Evolutionary conservation across 2,888 invertebrate genomes (phyloP).

Genomic region (Gerris lacustris): DNA sequence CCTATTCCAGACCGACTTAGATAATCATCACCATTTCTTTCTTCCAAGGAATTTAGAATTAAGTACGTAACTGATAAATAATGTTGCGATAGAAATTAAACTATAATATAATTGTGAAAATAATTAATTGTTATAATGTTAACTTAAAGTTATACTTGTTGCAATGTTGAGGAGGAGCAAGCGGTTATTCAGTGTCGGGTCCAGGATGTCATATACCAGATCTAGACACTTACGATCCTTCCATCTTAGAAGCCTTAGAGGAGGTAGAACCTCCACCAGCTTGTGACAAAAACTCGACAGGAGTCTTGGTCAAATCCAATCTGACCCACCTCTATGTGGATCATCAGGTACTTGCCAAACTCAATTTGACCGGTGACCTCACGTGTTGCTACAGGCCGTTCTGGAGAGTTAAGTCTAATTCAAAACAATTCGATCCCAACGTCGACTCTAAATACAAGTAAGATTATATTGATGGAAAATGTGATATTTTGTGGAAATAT

Average conservation of each 20-base stretch:
- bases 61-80: background rate
- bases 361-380: conserved; percentile 41
- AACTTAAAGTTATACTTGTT: background rate
- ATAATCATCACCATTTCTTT: background rate
- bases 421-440: conserved; percentile 9
- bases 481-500: no score
- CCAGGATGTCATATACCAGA: conserved; percentile 55
- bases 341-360: conserved; percentile 39
- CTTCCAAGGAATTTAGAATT: background rate
- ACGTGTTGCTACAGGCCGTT: conserved; percentile 52
- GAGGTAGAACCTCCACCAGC: conserved; percentile 34
- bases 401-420: conserved; percentile 41
- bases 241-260: conserved; percentile 43
- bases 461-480: background rate
- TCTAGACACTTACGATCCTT: conserved; percentile 48
- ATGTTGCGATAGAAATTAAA: background rate
- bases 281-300: conserved; percentile 4
- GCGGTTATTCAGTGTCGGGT: background rate
- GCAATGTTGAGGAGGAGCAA: background rate
- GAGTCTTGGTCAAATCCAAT: conserved; percentile 45
- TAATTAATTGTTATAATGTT: background rate
- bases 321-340: conserved; percentile 47
- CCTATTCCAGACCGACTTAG: background rate
- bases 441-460: conserved; percentile 22
- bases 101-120: background rate